These are phyloP conservation scores for Carlito syrichta DNA, from an alignment of 2,113 vertebrate species.

Conservation along the genomic window DNA sequence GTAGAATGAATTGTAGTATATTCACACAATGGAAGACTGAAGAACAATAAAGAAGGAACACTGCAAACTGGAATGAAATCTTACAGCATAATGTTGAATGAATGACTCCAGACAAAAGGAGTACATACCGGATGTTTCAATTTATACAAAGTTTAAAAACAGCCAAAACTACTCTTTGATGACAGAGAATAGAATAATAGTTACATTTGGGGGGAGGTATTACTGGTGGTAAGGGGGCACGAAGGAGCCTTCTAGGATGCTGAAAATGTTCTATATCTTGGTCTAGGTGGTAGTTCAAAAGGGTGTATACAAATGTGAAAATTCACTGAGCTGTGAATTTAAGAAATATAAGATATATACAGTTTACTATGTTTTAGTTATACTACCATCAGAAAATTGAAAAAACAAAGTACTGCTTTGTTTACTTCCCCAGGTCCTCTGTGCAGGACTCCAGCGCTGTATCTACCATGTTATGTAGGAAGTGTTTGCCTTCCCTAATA, in stretches of 20 bases:
- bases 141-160: background rate
- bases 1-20: background rate
- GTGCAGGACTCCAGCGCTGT: background rate
- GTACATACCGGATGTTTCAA: background rate
- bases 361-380: background rate
- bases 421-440: background rate
- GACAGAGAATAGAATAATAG: background rate
- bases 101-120: background rate
- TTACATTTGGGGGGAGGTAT: background rate
- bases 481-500: background rate
- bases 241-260: background rate
- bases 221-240: rapidly evolving
- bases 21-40: background rate
- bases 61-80: background rate
- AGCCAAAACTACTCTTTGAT: background rate
- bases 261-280: background rate
- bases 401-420: background rate
- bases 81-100: background rate
- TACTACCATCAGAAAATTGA: background rate
- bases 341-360: background rate
- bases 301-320: background rate
- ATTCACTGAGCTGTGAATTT: background rate
- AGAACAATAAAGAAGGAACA: background rate
- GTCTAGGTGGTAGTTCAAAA: background rate
- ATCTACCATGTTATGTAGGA: background rate